Evolutionary conservation across 2,888 invertebrate genomes (phyloP).

Genomic region (Rotaria socialis): DNA sequence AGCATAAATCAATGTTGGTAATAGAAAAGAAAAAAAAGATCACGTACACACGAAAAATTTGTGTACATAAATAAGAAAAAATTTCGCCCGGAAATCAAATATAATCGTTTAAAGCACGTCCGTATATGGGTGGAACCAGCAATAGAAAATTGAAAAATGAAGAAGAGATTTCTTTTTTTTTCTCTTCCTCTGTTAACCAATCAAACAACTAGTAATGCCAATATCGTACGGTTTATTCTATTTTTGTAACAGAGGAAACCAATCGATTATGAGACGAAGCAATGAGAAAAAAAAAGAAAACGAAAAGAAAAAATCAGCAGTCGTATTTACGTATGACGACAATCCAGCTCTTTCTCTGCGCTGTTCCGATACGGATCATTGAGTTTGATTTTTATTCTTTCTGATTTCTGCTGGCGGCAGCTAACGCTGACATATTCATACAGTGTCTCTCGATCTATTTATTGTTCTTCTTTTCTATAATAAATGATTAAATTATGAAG

Average conservation of each 20-base stretch:
- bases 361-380: not conserved
- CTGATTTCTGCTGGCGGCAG: too few relatives aligned
- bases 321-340: too few relatives aligned
- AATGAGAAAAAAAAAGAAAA: too few relatives aligned
- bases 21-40: not conserved
- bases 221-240: not conserved
- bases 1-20: not conserved
- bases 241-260: not conserved
- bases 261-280: too few relatives aligned
- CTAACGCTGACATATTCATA: not conserved
- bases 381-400: too few relatives aligned
- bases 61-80: slow-evolving; percentile 5
- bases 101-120: not conserved
- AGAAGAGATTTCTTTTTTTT: not conserved
- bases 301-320: too few relatives aligned
- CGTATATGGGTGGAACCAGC: slow-evolving; percentile 1
- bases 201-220: too few relatives aligned
- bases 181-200: too few relatives aligned
- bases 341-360: not conserved
- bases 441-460: not conserved
- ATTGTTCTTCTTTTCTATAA: too few relatives aligned
- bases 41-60: slow-evolving; percentile 28
- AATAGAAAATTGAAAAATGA: not conserved
- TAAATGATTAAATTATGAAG: not conserved
- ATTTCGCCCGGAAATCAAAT: not conserved